phyloP scores from a whole-genome alignment of 1,140 invertebrate species.

The Bombus confusus region DNA sequence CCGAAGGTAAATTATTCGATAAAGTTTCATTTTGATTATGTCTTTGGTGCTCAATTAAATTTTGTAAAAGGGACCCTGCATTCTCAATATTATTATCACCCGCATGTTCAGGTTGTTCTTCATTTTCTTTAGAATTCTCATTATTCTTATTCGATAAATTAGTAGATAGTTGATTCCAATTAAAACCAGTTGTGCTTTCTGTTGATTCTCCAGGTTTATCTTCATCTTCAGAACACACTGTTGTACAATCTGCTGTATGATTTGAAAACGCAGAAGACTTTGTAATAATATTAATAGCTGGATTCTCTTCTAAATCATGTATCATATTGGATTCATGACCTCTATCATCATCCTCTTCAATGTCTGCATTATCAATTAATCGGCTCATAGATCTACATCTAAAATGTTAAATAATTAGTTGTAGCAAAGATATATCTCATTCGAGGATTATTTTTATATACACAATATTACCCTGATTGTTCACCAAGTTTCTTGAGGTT shows the following conservation, averaged over 20 bases:
- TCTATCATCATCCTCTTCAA: slow-evolving; percentile 65
- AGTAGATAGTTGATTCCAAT: slow-evolving; percentile 75
- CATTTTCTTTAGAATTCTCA: slow-evolving; percentile 45
- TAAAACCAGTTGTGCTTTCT: slow-evolving; percentile 45
- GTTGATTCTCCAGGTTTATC: slow-evolving; percentile 52
- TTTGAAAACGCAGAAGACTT: slow-evolving; percentile 68
- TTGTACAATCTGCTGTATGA: slow-evolving; percentile 41
- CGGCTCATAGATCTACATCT: slow-evolving; percentile 70
- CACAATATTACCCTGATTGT: slow-evolving; percentile 76
- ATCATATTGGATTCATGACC: slow-evolving; percentile 53
- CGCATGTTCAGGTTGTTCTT: slow-evolving; percentile 48
- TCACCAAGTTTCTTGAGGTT: slow-evolving; percentile 79
- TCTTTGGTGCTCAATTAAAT: slow-evolving; percentile 78
- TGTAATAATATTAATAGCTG: slow-evolving; percentile 71
- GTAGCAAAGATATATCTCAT: background rate
- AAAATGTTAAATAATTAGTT: slow-evolving; percentile 23
- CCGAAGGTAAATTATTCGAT: slow-evolving; percentile 66
- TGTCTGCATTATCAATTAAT: slow-evolving; percentile 46
- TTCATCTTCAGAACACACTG: slow-evolving; percentile 32
- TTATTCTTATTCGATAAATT: slow-evolving; percentile 59
- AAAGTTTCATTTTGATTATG: slow-evolving; percentile 74
- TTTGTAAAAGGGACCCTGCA: slow-evolving; percentile 74
- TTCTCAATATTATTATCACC: slow-evolving; percentile 62
- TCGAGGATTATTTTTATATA: background rate
- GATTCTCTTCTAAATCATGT: slow-evolving; percentile 64